These are phyloP conservation scores for Misgurnus mizolepis DNA, from an alignment of 2,113 vertebrate genomes.

Conservation along the genomic window DNA sequence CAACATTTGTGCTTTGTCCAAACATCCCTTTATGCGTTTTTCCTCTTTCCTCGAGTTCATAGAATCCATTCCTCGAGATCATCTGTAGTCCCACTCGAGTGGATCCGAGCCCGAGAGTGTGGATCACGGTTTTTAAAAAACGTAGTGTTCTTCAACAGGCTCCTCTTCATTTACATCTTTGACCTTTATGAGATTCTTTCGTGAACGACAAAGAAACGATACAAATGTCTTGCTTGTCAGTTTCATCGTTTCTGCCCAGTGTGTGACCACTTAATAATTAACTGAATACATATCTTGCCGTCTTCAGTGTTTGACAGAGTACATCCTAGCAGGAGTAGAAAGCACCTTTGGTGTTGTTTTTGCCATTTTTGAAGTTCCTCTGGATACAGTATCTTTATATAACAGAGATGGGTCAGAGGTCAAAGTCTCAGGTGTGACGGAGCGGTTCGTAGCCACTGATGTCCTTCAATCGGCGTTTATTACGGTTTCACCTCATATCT, in stretches of 20 bases:
- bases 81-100: not conserved
- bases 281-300: slow-evolving; percentile 48
- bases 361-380: slow-evolving; percentile 47
- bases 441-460: slow-evolving; percentile 71
- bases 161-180: slow-evolving; percentile 4
- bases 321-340: slow-evolving; percentile 67
- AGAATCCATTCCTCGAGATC: not conserved
- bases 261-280: slow-evolving; percentile 57
- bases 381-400: slow-evolving; percentile 53
- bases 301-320: slow-evolving; percentile 67
- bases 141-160: slow-evolving; percentile 44
- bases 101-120: not conserved
- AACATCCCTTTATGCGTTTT: not conserved
- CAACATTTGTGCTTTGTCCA: not conserved
- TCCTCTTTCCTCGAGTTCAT: not conserved
- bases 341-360: slow-evolving; percentile 91
- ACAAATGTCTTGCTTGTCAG: slow-evolving; percentile 1
- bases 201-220: slow-evolving; percentile 34
- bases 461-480: slow-evolving; percentile 74
- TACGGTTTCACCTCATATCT: slow-evolving; percentile 96
- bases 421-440: slow-evolving; percentile 51
- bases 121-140: slow-evolving; percentile 25
- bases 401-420: slow-evolving; percentile 53
- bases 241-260: slow-evolving; percentile 34
- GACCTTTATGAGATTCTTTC: slow-evolving; percentile 11